Evolutionary conservation across 2,113 vertebrate genomes (phyloP).

Genomic region (Nerophis lumbriciformis): DNA sequence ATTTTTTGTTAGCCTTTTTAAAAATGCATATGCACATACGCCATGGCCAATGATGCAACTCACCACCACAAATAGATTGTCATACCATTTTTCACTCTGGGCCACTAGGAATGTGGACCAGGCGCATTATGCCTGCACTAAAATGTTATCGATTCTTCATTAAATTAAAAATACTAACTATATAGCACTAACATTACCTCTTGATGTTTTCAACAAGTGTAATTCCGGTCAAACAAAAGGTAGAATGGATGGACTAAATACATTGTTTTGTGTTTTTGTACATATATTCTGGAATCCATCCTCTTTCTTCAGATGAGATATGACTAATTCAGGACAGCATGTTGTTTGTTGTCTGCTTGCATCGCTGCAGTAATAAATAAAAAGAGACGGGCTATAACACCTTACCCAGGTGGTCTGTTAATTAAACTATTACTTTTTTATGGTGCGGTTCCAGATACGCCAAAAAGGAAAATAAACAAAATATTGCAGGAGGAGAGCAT

Average conservation of each 20-base stretch:
- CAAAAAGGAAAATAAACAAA: neutral
- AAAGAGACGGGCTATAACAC: slow-evolving; percentile 9
- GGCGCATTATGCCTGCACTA: too few species aligned
- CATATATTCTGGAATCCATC: slow-evolving; percentile 38
- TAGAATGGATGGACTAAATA: slow-evolving; percentile 22
- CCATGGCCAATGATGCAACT: too few species aligned
- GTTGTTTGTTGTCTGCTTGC: slow-evolving; percentile 12
- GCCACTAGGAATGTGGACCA: too few species aligned
- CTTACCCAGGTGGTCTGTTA: slow-evolving; percentile 4
- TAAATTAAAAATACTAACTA: too few species aligned
- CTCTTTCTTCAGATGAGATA: slow-evolving; percentile 27
- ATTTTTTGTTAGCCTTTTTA: too few species aligned
- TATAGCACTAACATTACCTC: slow-evolving; percentile 25
- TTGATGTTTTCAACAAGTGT: slow-evolving; percentile 34
- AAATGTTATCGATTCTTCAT: too few species aligned
- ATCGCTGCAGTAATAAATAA: slow-evolving; percentile 29
- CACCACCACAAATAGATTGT: too few species aligned
- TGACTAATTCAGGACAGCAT: slow-evolving; percentile 27
- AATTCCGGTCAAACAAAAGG: slow-evolving; percentile 7
- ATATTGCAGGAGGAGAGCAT: slow-evolving; percentile 1
- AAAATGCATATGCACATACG: too few species aligned
- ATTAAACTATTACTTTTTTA: slow-evolving; percentile 7
- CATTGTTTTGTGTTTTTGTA: slow-evolving; percentile 44
- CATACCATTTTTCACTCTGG: too few species aligned
- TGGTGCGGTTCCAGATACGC: neutral